Evolutionary conservation across 1,140 invertebrate species (phyloP), one percentile per base, ranked within the genome.

Genomic region (Apis dorsata): DNA sequence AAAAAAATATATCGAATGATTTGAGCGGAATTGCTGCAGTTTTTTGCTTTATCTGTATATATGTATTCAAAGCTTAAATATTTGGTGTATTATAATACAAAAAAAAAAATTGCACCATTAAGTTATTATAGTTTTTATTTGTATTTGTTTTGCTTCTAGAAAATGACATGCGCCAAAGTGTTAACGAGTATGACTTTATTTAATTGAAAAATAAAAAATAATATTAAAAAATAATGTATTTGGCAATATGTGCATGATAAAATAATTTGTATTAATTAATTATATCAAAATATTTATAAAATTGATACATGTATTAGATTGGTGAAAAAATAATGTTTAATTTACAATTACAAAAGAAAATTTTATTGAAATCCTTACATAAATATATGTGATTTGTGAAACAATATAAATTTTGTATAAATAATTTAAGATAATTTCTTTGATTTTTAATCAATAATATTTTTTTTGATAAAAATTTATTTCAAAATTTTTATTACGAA

Each of bases 111-210:
- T 24, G 34, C 55, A 72, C n/a, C 8, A 21, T 65, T 3, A 11
- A 49, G 57, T 63, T 63, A 28, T 34, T 13, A 78, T 78, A 70
- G 34, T 51, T 70, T 53, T 24, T 63, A 72, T 8, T n/a, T 81
- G 19, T 55, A 57, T 63, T 59, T n/a, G 79, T 62, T 81, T 81
- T 65, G 79, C 28, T 81, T 81, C 3, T 81, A 74, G 71, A 74
- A 81, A 74, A 66, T 74, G 28, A 74, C 60, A 71, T 71, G 79
- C 28, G 53, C 62, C 57, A 57, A 34, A 66, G 19, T 71, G 77
- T 79, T 80, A 73, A 80, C 51, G 51, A 63, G 70, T 80, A 79
- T 71, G 77, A 9, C 44, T 71, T n/a, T 59, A 17, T 4, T 34
- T n/a, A 17, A 72, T 9, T 21, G 24, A 53, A 0, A 21, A 72